These are phyloP conservation scores for Nylanderia fulva DNA, from an alignment of 1,140 invertebrate genomes.

Conservation along the genomic window DNA sequence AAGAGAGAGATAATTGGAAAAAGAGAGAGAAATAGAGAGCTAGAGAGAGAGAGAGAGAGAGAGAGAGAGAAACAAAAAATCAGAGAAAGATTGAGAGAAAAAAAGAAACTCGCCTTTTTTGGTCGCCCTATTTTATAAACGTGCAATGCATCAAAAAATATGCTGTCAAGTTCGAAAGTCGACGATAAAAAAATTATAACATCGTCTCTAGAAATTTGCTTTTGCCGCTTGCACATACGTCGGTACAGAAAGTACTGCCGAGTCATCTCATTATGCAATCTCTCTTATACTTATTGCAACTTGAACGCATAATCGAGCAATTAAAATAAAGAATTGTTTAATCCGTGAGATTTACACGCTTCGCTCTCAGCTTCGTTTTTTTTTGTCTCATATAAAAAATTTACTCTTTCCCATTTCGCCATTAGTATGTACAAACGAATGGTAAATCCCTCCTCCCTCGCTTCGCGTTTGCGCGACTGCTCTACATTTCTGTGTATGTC, in stretches of 20 bases:
- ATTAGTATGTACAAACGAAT: slow-evolving; percentile 70
- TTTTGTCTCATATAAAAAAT: slow-evolving; percentile 73
- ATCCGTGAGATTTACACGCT: slow-evolving; percentile 29
- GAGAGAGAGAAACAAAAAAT: slow-evolving; percentile 33
- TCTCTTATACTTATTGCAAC: slow-evolving; percentile 9
- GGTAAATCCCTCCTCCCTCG: slow-evolving; percentile 50
- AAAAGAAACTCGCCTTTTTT: slow-evolving; percentile 50
- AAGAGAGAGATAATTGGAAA: not conserved
- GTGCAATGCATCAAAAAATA: slow-evolving; percentile 59
- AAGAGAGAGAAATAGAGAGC: too few species aligned
- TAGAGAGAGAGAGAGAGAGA: too few species aligned
- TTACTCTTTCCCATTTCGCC: slow-evolving; percentile 66
- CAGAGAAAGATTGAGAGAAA: slow-evolving; percentile 39
- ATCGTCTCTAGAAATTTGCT: slow-evolving; percentile 36
- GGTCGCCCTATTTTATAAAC: slow-evolving; percentile 41
- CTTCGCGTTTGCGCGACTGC: slow-evolving; percentile 19
- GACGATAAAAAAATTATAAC: slow-evolving; percentile 46
- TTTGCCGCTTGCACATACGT: not conserved
- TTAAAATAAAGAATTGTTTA: not conserved
- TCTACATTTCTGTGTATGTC: not conserved
- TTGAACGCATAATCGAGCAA: slow-evolving; percentile 9
- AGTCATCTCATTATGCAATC: slow-evolving; percentile 14
- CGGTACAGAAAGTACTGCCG: not conserved
- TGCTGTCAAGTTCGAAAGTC: slow-evolving; percentile 40
- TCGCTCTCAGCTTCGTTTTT: slow-evolving; percentile 32